A percentile compares a stretch with the other conserved stretches of the same genome.
phyloP scores from a whole-genome alignment of 2,888 invertebrate species.

The Macrophya annulata region DNA sequence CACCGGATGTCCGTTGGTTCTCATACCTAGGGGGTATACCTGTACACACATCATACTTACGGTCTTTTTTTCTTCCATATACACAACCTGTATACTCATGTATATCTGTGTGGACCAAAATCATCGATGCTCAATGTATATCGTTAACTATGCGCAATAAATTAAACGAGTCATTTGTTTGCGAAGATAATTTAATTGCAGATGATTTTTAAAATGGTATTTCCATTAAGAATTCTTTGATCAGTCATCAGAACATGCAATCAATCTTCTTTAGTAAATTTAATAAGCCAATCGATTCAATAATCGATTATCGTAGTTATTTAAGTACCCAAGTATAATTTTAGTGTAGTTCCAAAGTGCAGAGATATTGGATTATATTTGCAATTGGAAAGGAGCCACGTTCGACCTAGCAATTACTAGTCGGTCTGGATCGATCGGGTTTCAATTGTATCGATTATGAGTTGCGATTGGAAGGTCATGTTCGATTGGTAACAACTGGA shows the following conservation, averaged over 20 bases:
- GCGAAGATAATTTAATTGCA: background rate
- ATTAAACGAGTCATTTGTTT: background rate
- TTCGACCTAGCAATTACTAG: background rate
- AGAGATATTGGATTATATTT: background rate
- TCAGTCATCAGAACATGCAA: conserved; percentile 3
- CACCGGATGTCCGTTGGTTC: conserved; percentile 68
- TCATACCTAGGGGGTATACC: background rate
- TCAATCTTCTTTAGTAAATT: background rate
- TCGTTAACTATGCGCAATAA: background rate
- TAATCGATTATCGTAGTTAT: background rate
- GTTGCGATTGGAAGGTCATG: conserved; percentile 10
- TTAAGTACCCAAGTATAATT: background rate
- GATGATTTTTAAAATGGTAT: background rate
- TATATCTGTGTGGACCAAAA: background rate
- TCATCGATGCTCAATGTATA: background rate
- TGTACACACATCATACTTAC: background rate
- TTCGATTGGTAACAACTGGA: conserved; percentile 5
- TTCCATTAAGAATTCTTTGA: background rate
- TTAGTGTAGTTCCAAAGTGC: background rate
- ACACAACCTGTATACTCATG: background rate
- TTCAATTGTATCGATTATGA: conserved; percentile 13
- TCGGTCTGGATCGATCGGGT: background rate
- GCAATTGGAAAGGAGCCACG: background rate
- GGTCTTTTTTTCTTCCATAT: background rate
- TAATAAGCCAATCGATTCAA: background rate